These are phyloP conservation scores for Xestia ashworthii DNA, from an alignment of 2,888 invertebrate genomes.

Conservation along the genomic window DNA sequence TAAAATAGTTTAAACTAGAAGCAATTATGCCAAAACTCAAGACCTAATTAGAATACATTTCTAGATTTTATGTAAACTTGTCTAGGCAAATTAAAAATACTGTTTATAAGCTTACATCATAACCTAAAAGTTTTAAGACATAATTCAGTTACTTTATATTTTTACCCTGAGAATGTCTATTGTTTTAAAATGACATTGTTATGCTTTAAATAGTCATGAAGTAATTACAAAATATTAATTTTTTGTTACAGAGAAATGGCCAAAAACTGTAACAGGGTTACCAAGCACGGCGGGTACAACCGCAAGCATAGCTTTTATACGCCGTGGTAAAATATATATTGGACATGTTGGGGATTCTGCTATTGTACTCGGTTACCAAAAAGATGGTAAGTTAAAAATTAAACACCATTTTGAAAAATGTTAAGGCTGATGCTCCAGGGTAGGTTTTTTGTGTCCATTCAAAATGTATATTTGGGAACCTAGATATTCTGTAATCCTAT, in stretches of 20 bases:
- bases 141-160: not conserved
- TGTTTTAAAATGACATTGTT: slow-evolving; percentile 33
- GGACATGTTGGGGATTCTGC: slow-evolving; percentile 99
- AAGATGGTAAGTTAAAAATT: slow-evolving; percentile 87
- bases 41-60: slow-evolving; percentile 18
- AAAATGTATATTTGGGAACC: too few species aligned
- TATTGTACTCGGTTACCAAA: slow-evolving; percentile 96
- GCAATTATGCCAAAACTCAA: slow-evolving; percentile 5
- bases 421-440: too few species aligned
- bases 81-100: not conserved
- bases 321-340: slow-evolving; percentile 98
- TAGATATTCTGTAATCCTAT: too few species aligned
- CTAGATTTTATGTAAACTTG: slow-evolving; percentile 8
- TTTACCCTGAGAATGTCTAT: slow-evolving; percentile 6
- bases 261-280: slow-evolving; percentile 97
- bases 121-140: not conserved
- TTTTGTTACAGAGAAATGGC: slow-evolving; percentile 95
- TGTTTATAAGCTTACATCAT: not conserved
- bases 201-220: not conserved
- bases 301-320: slow-evolving; percentile 98
- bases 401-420: not conserved
- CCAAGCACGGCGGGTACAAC: slow-evolving; percentile 99
- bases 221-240: slow-evolving; percentile 12
- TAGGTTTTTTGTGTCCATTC: too few species aligned
- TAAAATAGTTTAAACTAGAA: slow-evolving; percentile 17